Evolutionary conservation across 2,888 invertebrate genomes (phyloP), one percentile per base, ranked within the genome.

Genomic region (Zele albiditarsus): DNA sequence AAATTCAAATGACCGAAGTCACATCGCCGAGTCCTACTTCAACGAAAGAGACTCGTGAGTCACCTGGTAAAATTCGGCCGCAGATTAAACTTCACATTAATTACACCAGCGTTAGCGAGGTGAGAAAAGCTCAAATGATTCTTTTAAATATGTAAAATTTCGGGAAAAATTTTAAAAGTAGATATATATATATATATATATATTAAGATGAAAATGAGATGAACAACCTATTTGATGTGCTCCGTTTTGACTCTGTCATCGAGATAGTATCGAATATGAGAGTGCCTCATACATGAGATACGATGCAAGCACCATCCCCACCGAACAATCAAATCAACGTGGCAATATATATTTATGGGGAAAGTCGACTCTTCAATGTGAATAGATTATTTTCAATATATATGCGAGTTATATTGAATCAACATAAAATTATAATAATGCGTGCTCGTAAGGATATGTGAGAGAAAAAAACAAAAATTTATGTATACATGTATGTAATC

Each of bases 21-120:
- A 75, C 78, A 12, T 68, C 76, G 28, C 72, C 74, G 25, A 79
- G 60, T 65, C 69, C 49, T 3, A 81, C 82, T 53, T 85, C 84
- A 49, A 82, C 84, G 20, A 89, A 89, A 80, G 89, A 88, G 79
- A 88, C 88, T 53, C 85, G 89, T 62, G 89, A 87, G 76, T 88
- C 88, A 23, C 82, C 88, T 5, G 85, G 84, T 10, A 89, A 88
- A 82, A 89, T 88, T 79, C 85, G 89, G 71, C 89, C 89, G 71
- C 88, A 89, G 81, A 86, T 89, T 76, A 89, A 89, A 77, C 79
- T 89, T 31, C 89, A 87, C 63, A 89, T 87, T 62, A 89, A 89
- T 80, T 89, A 88, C 80, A 85, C 87, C 76, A 87, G 83, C 76
- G 84, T 86, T 72, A 83, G 84, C 77, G 89, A 89, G 87, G 89